phyloP scores from a whole-genome alignment of 2,797 vertebrate species.

The Neosilurus hyrtlii region DNA sequence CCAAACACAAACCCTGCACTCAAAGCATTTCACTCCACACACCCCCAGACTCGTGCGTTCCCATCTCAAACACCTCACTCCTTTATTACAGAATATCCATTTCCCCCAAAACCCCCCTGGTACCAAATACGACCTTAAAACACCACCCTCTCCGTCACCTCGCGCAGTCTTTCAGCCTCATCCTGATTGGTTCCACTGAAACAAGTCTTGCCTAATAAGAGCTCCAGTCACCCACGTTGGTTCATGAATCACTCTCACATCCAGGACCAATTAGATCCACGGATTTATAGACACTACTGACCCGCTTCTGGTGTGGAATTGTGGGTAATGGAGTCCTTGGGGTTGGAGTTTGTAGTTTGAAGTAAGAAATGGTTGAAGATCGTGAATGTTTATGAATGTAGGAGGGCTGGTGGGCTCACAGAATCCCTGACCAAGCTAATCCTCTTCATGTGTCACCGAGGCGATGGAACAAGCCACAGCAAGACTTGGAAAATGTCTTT shows the following conservation, averaged over 20 bases:
- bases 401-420: background rate
- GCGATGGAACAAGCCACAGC: constrained; percentile 32
- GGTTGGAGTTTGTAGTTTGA: background rate
- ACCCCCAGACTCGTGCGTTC: no score
- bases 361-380: background rate
- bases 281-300: background rate
- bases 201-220: constrained; percentile 33
- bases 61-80: no score
- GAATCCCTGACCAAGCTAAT: constrained; percentile 32
- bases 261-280: constrained; percentile 31
- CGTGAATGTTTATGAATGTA: constrained; percentile 26
- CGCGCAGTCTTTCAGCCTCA: background rate
- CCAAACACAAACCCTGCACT: background rate
- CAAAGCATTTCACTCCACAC: background rate
- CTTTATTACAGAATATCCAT: no score
- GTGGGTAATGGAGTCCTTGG: constrained; percentile 44
- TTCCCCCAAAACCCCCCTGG: background rate
- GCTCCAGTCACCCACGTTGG: constrained; percentile 52
- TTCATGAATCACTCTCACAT: constrained; percentile 17
- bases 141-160: background rate
- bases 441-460: constrained; percentile 27
- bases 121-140: constrained; percentile 46
- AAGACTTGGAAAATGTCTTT: constrained; percentile 36
- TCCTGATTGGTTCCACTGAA: constrained; percentile 33
- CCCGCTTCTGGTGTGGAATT: constrained; percentile 2